These are phyloP conservation scores for Dioctria linearis DNA, from an alignment of 2,888 invertebrate genomes.

Conservation along the genomic window DNA sequence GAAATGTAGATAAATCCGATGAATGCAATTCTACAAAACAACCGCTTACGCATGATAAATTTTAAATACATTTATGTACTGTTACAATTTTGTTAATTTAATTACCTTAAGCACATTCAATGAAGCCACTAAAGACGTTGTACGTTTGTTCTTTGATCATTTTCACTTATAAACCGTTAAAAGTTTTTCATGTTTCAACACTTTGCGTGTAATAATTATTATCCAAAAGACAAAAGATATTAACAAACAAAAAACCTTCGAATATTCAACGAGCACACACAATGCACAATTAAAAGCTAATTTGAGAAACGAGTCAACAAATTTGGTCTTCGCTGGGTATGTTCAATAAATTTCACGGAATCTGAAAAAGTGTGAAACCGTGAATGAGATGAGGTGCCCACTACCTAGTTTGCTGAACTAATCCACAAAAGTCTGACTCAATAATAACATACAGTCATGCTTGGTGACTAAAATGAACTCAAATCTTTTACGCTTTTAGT, in stretches of 20 bases:
- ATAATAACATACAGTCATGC: constrained; percentile 8
- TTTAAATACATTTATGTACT: too few species aligned
- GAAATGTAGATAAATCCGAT: too few species aligned
- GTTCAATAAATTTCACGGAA: constrained; percentile 17
- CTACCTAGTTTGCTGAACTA: constrained; percentile 22
- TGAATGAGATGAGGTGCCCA: neutral
- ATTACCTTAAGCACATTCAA: constrained; percentile 29
- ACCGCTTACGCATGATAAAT: too few species aligned
- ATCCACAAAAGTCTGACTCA: constrained; percentile 13
- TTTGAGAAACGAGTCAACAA: constrained; percentile 11
- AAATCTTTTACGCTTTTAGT: neutral
- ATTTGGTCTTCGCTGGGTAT: neutral
- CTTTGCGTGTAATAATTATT: neutral
- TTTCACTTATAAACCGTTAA: neutral
- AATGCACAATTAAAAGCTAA: constrained; percentile 22
- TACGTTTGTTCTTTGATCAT: constrained; percentile 25
- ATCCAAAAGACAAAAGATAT: neutral
- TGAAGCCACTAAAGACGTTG: neutral
- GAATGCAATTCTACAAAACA: too few species aligned
- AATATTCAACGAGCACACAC: constrained; percentile 15
- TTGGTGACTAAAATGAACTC: constrained; percentile 20
- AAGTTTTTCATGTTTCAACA: neutral
- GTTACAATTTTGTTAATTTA: too few species aligned
- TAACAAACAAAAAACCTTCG: neutral
- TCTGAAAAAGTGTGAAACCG: constrained; percentile 21